Evolutionary conservation across 1,140 invertebrate species (phyloP), one percentile per base, ranked within the genome.

Genomic region (Zaprionus tsacasi): DNA sequence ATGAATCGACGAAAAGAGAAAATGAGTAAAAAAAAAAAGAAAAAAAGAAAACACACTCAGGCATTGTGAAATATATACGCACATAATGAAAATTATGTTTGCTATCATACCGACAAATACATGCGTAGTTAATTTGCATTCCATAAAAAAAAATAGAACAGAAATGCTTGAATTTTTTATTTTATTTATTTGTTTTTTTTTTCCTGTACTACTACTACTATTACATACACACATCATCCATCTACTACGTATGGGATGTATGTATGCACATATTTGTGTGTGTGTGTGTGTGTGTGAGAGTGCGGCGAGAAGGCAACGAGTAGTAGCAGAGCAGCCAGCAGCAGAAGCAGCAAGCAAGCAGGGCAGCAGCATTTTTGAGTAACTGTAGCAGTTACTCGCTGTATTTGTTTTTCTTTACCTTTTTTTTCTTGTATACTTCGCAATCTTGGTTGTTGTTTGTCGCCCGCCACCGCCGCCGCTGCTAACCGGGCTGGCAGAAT

Each of bases 351-450:
- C 17, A 21, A 25, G 45, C 17, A 21, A 55, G 52, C 38, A 40
- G 13, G 27, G 27, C 13, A 40, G 61, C 56, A 65, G 60, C 59
- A 74, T 75, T 75, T 70, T 70, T 58, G 33, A 58, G 71, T 58
- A 64, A 67, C 69, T 70, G 69, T 70, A 76, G 73, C 76, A 74
- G 73, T 65, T 83, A 83, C 85, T 88, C 85, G 83, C 48, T 80
- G 63, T 70, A 73, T 60, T 72, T 83, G 60, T 78, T 73, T 79
- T 64, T 27, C 48, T 43, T 64, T 59, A 65, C 30, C 27, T 10
- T 43, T 27, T 54, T 57, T 58, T 66, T 36, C 54, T 72, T 60
- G 74, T 76, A 70, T 76, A 38, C 21, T 10, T 52, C 25, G 61
- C 27, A 30, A 30, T 30, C 27, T 30, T 30, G 27, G 27, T 68